These are phyloP conservation scores for Pseudomugil tenellus DNA, from an alignment of 2,797 vertebrate species.

Conservation along the genomic window DNA sequence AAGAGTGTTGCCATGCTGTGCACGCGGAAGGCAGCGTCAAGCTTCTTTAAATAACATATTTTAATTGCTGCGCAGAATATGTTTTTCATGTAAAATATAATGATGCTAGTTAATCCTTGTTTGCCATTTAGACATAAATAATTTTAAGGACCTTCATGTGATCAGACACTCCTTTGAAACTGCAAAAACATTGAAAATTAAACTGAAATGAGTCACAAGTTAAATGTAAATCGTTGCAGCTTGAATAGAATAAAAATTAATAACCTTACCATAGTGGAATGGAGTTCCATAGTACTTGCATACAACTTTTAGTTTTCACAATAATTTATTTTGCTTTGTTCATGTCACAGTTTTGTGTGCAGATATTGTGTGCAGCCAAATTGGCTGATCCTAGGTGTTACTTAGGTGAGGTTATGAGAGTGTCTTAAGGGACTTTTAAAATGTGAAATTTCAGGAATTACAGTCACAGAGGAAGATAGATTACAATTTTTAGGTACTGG, in stretches of 20 bases:
- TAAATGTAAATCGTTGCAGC: neutral
- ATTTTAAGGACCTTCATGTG: neutral
- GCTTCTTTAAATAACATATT: neutral
- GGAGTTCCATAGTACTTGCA: no score
- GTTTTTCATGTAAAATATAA: neutral
- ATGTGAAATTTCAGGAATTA: no score
- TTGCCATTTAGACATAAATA: neutral
- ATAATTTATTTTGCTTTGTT: neutral
- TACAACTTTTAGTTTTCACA: neutral
- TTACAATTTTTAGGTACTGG: neutral
- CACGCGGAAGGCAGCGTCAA: no score
- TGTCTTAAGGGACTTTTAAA: no score
- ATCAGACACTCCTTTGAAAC: neutral
- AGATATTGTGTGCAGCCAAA: no score
- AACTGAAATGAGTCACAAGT: neutral
- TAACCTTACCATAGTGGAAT: no score
- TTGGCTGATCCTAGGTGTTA: no score
- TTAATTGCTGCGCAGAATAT: neutral
- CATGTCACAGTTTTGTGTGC: no score
- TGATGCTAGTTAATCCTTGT: no score
- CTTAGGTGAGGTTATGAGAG: no score
- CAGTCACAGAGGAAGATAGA: neutral
- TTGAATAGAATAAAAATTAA: neutral
- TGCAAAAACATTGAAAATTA: neutral
- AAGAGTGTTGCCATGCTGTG: conserved; percentile 32